phyloP scores from a whole-genome alignment of 2,888 invertebrate species.

The Drosophila koepferae region DNA sequence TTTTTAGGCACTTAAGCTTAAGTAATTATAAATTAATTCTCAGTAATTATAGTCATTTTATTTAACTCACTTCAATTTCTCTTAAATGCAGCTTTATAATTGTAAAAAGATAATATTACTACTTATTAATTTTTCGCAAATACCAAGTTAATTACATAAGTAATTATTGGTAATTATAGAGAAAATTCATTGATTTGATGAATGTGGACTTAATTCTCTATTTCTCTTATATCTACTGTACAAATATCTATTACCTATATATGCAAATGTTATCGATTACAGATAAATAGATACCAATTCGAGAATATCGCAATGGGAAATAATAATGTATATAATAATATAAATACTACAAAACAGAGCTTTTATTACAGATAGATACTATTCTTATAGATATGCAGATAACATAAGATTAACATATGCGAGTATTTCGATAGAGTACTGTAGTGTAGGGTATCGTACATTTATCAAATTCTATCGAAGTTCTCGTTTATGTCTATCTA shows the following conservation, averaged over 20 bases:
- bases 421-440: too few relatives aligned
- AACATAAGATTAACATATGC: too few relatives aligned
- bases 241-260: neutral
- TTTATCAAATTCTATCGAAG: neutral
- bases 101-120: neutral
- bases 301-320: too few relatives aligned
- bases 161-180: neutral
- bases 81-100: too few relatives aligned
- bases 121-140: neutral
- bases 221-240: neutral
- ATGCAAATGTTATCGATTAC: neutral
- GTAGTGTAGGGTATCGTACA: too few relatives aligned
- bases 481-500: neutral
- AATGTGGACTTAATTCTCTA: neutral
- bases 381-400: too few relatives aligned
- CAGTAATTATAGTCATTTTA: neutral
- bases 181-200: neutral
- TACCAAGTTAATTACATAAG: neutral
- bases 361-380: too few relatives aligned
- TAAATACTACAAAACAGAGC: too few relatives aligned
- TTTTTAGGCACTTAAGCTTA: neutral
- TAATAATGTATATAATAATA: too few relatives aligned
- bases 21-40: neutral
- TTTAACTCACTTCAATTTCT: accelerated
- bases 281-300: too few relatives aligned